Percentiles rank a stretch among this genome's conserved stretches.
phyloP scores from a whole-genome alignment of 2,113 vertebrate genomes.

The Platysteira castanea region DNA sequence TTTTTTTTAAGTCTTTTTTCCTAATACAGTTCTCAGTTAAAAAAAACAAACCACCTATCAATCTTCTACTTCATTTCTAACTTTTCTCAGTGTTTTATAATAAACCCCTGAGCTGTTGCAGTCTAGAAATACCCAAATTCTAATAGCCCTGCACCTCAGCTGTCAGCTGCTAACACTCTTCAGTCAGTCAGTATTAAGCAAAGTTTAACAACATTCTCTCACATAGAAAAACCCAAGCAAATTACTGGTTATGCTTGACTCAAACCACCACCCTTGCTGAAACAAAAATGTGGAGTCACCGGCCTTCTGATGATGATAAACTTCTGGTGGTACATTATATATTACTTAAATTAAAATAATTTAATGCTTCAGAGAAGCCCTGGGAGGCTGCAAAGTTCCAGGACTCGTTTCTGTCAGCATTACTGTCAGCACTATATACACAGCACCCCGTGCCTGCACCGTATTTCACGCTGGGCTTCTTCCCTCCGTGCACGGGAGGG shows the following conservation, averaged over 20 bases:
- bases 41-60: not conserved
- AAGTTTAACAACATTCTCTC: not conserved
- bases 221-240: not conserved
- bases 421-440: not conserved
- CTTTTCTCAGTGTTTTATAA: not conserved
- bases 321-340: not conserved
- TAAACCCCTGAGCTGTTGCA: not conserved
- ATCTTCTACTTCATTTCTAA: not conserved
- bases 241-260: not conserved
- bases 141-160: not conserved
- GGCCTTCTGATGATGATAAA: accelerated
- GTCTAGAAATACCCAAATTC: not conserved
- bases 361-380: not conserved
- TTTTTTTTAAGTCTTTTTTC: not conserved
- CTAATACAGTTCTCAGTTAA: not conserved
- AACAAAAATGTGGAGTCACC: not conserved
- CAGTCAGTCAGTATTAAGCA: not conserved
- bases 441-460: not conserved
- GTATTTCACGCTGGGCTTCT: not conserved
- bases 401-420: not conserved
- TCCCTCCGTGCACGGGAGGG: not conserved
- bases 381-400: not conserved
- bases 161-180: not conserved
- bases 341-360: not conserved
- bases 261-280: not conserved